phyloP scores from a whole-genome alignment of 2,797 vertebrate species.

The Parambassis ranga region DNA sequence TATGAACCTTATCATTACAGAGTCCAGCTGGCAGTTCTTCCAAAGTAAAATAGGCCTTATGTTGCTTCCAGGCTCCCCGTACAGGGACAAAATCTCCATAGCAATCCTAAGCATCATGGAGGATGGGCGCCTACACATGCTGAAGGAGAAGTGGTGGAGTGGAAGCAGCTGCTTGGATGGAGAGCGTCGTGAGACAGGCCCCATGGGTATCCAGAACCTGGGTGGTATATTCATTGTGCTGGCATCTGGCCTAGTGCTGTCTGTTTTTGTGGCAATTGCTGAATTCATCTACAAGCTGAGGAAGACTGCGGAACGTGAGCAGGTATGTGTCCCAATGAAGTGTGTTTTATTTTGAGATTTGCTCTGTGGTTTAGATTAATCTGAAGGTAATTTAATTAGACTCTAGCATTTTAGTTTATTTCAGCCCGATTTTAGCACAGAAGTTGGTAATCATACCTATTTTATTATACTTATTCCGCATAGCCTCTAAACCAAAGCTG shows the following conservation, averaged over 20 bases:
- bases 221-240: slow-evolving; percentile 98
- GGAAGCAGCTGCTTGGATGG: slow-evolving; percentile 92
- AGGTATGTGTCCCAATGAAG: slow-evolving; percentile 80
- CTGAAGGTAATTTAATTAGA: slow-evolving; percentile 46
- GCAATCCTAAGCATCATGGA: slow-evolving; percentile 97
- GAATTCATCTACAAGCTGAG: slow-evolving; percentile 98
- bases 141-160: slow-evolving; percentile 99
- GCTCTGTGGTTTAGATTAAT: neutral
- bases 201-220: slow-evolving; percentile 96
- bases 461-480: slow-evolving; percentile 24
- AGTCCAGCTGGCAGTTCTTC: slow-evolving; percentile 62
- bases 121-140: slow-evolving; percentile 94
- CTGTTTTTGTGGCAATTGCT: slow-evolving; percentile 94
- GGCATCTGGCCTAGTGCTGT: slow-evolving; percentile 94
- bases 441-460: slow-evolving; percentile 20
- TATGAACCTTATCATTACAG: slow-evolving; percentile 66
- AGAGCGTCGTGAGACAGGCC: slow-evolving; percentile 91
- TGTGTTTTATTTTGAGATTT: neutral
- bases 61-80: slow-evolving; percentile 89
- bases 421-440: slow-evolving; percentile 22
- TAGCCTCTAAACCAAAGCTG: slow-evolving; percentile 37
- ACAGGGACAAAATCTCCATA: slow-evolving; percentile 97
- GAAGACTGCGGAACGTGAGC: slow-evolving; percentile 92
- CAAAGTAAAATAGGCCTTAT: slow-evolving; percentile 62
- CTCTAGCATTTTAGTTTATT: slow-evolving; percentile 17